phyloP scores from a whole-genome alignment of 2,797 vertebrate genomes.

The Melanotaenia nigrans region DNA sequence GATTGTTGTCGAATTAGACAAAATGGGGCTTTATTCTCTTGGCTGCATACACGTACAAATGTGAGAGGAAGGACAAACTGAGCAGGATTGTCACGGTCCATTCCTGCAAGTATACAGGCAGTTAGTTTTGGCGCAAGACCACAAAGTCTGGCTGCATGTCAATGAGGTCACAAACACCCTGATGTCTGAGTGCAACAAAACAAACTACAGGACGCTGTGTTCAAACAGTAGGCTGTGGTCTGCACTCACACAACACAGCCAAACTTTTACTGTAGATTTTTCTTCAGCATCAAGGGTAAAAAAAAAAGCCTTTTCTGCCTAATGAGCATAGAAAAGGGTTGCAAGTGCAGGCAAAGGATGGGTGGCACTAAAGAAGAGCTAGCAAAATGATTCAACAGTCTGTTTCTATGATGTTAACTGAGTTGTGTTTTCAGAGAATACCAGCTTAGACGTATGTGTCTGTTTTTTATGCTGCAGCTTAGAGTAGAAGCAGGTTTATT shows the following conservation, averaged over 20 bases:
- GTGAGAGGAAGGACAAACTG: slow-evolving; percentile 48
- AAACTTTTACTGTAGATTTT: slow-evolving; percentile 42
- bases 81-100: slow-evolving; percentile 32
- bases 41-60: slow-evolving; percentile 7
- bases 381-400: slow-evolving; percentile 30
- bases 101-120: slow-evolving; percentile 54
- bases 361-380: slow-evolving; percentile 35
- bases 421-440: slow-evolving; percentile 32
- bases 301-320: slow-evolving; percentile 36
- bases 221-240: slow-evolving; percentile 58
- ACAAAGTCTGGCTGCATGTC: slow-evolving; percentile 56
- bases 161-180: slow-evolving; percentile 62
- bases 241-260: slow-evolving; percentile 27
- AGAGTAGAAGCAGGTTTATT: slow-evolving; percentile 24
- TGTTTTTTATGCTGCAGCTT: slow-evolving; percentile 32
- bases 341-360: slow-evolving; percentile 51
- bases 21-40: slow-evolving; percentile 13
- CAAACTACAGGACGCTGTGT: slow-evolving; percentile 65
- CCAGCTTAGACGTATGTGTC: slow-evolving; percentile 9
- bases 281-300: slow-evolving; percentile 32
- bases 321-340: slow-evolving; percentile 36
- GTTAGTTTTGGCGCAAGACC: slow-evolving; percentile 68
- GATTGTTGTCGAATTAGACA: slow-evolving; percentile 21
- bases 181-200: slow-evolving; percentile 71
- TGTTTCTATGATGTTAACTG: slow-evolving; percentile 23